These are phyloP conservation scores for Hemitrygon akajei DNA, from an alignment of 2,797 vertebrate genomes.

Conservation along the genomic window DNA sequence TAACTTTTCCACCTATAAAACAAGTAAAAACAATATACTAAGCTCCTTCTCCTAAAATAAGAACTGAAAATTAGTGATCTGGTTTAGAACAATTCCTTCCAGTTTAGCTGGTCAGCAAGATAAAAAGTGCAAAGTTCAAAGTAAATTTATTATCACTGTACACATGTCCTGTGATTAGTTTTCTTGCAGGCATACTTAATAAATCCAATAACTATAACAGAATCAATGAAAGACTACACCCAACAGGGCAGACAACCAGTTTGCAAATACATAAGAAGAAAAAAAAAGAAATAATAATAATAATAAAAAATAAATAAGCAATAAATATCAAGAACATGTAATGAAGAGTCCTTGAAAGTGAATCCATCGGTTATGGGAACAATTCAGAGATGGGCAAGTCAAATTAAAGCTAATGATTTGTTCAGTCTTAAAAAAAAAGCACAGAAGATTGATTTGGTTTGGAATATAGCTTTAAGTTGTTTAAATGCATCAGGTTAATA, in stretches of 20 bases:
- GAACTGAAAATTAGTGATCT: slow-evolving; percentile 39
- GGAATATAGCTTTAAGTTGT: neutral
- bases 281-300: too few relatives aligned
- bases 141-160: too few relatives aligned
- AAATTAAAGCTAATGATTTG: neutral
- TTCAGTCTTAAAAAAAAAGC: neutral
- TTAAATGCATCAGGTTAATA: neutral
- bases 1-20: slow-evolving; percentile 85
- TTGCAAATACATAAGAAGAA: too few relatives aligned
- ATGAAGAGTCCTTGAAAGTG: too few relatives aligned
- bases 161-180: too few relatives aligned
- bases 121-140: neutral
- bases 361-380: too few relatives aligned
- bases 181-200: too few relatives aligned
- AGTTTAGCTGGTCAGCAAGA: slow-evolving; percentile 35
- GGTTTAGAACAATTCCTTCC: slow-evolving; percentile 43
- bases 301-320: too few relatives aligned
- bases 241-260: too few relatives aligned
- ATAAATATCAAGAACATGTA: too few relatives aligned
- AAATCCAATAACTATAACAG: too few relatives aligned
- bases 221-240: too few relatives aligned
- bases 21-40: slow-evolving; percentile 42
- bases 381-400: neutral
- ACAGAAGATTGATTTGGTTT: neutral
- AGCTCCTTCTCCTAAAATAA: slow-evolving; percentile 40